Evolutionary conservation across 2,888 invertebrate genomes (phyloP), one percentile per base, ranked within the genome.

Genomic region (Cheilosia grossa): DNA sequence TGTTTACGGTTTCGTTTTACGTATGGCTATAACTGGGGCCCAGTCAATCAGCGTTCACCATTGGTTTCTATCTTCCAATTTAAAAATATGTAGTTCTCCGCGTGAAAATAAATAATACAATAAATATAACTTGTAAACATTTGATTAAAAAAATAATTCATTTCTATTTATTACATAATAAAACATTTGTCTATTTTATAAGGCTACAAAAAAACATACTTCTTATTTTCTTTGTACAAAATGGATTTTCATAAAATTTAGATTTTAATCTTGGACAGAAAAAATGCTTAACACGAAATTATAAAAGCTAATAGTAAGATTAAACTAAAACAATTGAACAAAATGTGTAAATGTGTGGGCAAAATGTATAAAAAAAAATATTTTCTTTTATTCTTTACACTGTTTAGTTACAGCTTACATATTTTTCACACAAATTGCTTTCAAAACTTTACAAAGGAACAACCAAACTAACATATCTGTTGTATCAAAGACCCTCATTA

Each of bases 101-200:
- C 1, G 10, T 1, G 42, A 54, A 42, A 54, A 54, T 42, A 17
- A 40, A 17, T 40, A 24, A 7, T 13, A n/a, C n/a, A 51, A 9
- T 33, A 27, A 61, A 59, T 10, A 63, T 9, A 64, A 37, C 44
- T 6, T 21, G 47, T 67, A 54, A 44, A 47, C 10, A 67, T 9
- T 42, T 24, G 0, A 7, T 54, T 44, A 37, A 49, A 74, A 64
- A 66, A 58, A 49, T 73, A 63, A 56, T 59, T 54, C 67, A 21
- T 44, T 66, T 40, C 72, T 66, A 70, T 77, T 82, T 82, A 77
- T 77, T 59, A 63, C 47, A 73, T 81, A 72, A 72, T 78, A 51
- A 24, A 73, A 66, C 42, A 66, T 61, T 82, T 49, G 47, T 61
- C 72, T 72, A 61, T 56, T 42, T 27, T 33, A 64, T 56, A 66